Base-by-base conservation (phyloP, 2,113 vertebrate genomes). In the Calidris pygmaea region DNA sequence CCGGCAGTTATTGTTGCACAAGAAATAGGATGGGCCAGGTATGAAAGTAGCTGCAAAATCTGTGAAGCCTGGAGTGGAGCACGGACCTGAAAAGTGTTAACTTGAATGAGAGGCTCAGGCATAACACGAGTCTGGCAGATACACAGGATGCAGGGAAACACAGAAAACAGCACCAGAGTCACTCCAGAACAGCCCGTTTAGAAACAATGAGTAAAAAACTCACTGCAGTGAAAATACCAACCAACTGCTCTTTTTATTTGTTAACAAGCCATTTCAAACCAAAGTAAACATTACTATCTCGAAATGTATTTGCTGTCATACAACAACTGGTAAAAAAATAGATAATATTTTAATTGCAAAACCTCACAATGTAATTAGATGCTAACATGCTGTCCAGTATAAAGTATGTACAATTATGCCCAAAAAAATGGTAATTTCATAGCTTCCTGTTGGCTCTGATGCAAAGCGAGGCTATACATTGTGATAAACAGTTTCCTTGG, bases 191-290 rank as follows among this genome's bases (percentile, higher is more conserved):
- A 73, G 23, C 18, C 17, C 67, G 23, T 56, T 86, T 30, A 68
- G 62, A 75, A 92, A 72, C 26, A 60, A 52, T 11, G 30, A 86
- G 59, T n/a, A 78, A 71, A 93, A 67, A 81, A 43, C 24, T 65
- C 82, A 90, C 35, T 43, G 47, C 32, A 48, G 35, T 35, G 71
- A 79, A 62, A 91, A 63, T 23, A 88, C 39, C 24, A 75, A 73
- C 45, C 55, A 80, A 67, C 17, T 18, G 52, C 26, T 88, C 47
- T 43, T 92, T 95, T 96, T 86, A 96, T 92, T 96, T 68, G 53
- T 87, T 75, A 84, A 77, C 26, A 60, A 2, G 16, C 9, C 47
- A 74, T 90, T 93, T 86, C 65, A 93, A 79, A 94, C 60, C 55
- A 92, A 80, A 90, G 48, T 30, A 87, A 93, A 83, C 71, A 83